These are phyloP conservation scores for Drosophila mayri DNA, from an alignment of 1,140 invertebrate species.

Conservation along the genomic window DNA sequence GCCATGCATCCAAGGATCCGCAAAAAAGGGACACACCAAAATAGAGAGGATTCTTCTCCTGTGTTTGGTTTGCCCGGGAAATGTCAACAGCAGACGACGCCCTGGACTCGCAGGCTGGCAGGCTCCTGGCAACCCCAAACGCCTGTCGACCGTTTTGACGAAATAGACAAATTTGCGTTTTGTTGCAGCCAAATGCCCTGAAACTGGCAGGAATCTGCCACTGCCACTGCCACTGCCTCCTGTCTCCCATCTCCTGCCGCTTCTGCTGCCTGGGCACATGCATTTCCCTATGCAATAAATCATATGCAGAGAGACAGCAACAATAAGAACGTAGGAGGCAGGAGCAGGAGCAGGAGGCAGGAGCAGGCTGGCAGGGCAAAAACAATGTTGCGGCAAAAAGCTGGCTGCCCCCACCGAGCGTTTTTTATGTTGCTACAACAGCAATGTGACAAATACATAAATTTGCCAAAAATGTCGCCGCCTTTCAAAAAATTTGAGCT, in stretches of 20 bases:
- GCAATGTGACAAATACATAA: conserved; percentile 82
- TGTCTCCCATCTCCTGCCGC: conserved; percentile 12
- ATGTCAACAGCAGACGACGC: conserved; percentile 79
- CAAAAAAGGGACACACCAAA: conserved; percentile 21
- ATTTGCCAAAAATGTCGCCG: conserved; percentile 84
- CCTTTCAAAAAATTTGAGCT: conserved; percentile 82
- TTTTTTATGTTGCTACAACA: conserved; percentile 54
- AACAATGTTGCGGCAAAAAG: conserved; percentile 78
- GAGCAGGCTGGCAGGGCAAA: conserved; percentile 43
- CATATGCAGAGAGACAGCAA: conserved; percentile 80
- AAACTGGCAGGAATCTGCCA: conserved; percentile 50
- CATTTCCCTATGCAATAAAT: conserved; percentile 77
- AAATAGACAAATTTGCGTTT: conserved; percentile 84
- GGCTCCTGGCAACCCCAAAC: conserved; percentile 55
- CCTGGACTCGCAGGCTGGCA: conserved; percentile 20
- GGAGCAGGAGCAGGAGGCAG: conserved; percentile 11
- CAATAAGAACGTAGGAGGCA: conserved; percentile 52
- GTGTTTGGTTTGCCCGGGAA: conserved; percentile 59
- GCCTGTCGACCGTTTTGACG: conserved; percentile 79
- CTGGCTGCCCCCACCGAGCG: conserved; percentile 40
- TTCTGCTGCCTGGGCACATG: conserved; percentile 59
- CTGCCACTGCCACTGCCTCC: conserved; percentile 8
- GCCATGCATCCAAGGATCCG: conserved; percentile 23
- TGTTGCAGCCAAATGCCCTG: conserved; percentile 77
- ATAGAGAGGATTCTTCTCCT: conserved; percentile 23